Percentiles rank a stretch among this genome's conserved stretches.
These are phyloP conservation scores for Sebastes cheni DNA, from an alignment of 2,797 vertebrate genomes.

Conservation along the genomic window DNA sequence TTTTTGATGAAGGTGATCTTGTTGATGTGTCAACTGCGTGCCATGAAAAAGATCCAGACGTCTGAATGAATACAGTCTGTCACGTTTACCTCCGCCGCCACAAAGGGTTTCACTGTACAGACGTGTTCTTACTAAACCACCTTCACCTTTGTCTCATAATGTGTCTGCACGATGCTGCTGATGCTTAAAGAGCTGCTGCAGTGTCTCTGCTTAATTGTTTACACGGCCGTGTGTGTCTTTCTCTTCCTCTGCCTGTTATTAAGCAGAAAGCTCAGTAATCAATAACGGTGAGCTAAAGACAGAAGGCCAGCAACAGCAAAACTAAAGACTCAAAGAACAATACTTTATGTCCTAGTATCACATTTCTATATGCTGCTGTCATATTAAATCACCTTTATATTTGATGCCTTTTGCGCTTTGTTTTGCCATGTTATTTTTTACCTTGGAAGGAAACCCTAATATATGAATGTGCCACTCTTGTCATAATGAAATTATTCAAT, in stretches of 20 bases:
- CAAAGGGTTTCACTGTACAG: not conserved
- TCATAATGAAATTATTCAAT: not conserved
- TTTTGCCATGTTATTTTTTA: not conserved
- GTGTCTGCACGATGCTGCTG: not conserved
- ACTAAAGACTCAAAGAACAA: not conserved
- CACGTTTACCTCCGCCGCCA: not conserved
- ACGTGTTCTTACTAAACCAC: not conserved
- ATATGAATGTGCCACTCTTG: too few species aligned
- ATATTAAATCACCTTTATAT: not conserved
- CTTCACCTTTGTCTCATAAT: slow-evolving; percentile 17
- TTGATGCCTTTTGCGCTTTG: not conserved
- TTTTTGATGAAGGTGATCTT: slow-evolving; percentile 20
- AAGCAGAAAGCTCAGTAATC: slow-evolving; percentile 18
- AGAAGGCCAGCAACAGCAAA: not conserved
- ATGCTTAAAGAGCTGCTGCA: not conserved
- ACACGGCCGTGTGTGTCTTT: not conserved
- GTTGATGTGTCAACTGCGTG: slow-evolving; percentile 25
- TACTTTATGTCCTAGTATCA: too few species aligned
- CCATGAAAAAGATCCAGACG: not conserved
- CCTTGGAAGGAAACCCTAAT: too few species aligned
- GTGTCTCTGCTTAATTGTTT: slow-evolving; percentile 1
- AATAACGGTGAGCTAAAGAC: not conserved
- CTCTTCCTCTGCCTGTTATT: not conserved
- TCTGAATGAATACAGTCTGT: not conserved
- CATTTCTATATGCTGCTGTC: not conserved